A percentile compares a stretch with the other conserved stretches of the same genome.
Conservation (phyloP, 2,888 invertebrate species). For the Andrena minutula region DNA sequence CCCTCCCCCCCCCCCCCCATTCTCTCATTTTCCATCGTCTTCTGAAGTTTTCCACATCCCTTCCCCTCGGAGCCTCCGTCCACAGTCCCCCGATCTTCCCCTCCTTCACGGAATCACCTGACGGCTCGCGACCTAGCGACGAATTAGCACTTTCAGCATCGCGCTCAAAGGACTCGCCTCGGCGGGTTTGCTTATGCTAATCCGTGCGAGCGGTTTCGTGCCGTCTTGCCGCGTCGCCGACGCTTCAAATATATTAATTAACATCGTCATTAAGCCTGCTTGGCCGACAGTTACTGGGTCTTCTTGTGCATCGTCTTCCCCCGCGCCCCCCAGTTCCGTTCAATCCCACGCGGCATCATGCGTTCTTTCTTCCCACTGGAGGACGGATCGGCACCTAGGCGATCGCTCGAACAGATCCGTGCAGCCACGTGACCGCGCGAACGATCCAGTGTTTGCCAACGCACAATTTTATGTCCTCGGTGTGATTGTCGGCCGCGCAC, state of each 20-base stretch:
- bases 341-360: constrained; percentile 16
- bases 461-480: no score
- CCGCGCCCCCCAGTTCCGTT: neutral
- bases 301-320: constrained; percentile 39
- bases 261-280: constrained; percentile 82
- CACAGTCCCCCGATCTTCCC: constrained; percentile 21
- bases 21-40: neutral
- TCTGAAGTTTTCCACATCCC: neutral
- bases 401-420: constrained; percentile 13
- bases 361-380: constrained; percentile 1
- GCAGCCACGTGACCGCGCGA: constrained; percentile 55
- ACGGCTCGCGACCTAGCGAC: constrained; percentile 70
- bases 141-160: constrained; percentile 82
- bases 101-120: constrained; percentile 34
- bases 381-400: constrained; percentile 19
- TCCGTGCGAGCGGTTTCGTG: constrained; percentile 73
- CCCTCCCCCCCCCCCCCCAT: neutral
- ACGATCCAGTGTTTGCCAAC: constrained; percentile 49
- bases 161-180: constrained; percentile 74
- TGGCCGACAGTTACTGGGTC: constrained; percentile 57
- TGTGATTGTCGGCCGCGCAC: neutral
- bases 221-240: constrained; percentile 65
- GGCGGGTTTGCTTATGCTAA: constrained; percentile 83
- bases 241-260: constrained; percentile 83
- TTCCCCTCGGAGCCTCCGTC: neutral